Conservation (phyloP, 2,888 invertebrate genomes). For the Elegia similella region DNA sequence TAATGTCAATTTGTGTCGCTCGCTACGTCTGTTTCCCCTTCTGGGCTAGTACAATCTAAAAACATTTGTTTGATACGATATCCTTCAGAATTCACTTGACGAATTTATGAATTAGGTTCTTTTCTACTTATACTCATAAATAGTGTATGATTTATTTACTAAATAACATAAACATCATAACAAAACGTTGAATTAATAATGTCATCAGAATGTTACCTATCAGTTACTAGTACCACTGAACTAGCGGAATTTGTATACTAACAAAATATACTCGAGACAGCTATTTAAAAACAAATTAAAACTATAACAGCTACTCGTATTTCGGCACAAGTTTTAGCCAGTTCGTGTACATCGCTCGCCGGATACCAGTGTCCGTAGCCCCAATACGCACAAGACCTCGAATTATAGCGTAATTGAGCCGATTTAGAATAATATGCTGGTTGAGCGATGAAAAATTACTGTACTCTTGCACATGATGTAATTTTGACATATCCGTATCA, state of each 20-base stretch:
- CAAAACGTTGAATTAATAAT: too few relatives aligned
- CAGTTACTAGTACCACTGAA: too few relatives aligned
- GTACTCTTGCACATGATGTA: neutral
- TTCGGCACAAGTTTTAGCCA: constrained; percentile 1
- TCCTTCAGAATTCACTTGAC: too few relatives aligned
- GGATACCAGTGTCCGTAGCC: constrained; percentile 22
- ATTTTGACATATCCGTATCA: constrained; percentile 17
- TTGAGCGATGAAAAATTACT: constrained; percentile 15
- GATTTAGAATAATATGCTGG: constrained; percentile 25
- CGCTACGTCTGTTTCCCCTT: neutral
- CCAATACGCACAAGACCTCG: constrained; percentile 31
- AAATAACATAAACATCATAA: too few relatives aligned
- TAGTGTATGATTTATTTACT: too few relatives aligned
- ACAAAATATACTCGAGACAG: too few relatives aligned
- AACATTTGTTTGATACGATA: too few relatives aligned
- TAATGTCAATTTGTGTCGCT: neutral
- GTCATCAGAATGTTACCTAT: too few relatives aligned
- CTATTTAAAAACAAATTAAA: neutral
- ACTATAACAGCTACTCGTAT: neutral
- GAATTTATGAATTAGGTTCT: too few relatives aligned
- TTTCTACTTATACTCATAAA: too few relatives aligned
- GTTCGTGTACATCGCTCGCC: constrained; percentile 11
- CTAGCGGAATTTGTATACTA: too few relatives aligned
- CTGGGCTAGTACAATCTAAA: neutral
- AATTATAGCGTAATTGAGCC: constrained; percentile 35